These are phyloP conservation scores for Picathartes gymnocephalus DNA, from an alignment of 2,113 vertebrate genomes.

Conservation along the genomic window DNA sequence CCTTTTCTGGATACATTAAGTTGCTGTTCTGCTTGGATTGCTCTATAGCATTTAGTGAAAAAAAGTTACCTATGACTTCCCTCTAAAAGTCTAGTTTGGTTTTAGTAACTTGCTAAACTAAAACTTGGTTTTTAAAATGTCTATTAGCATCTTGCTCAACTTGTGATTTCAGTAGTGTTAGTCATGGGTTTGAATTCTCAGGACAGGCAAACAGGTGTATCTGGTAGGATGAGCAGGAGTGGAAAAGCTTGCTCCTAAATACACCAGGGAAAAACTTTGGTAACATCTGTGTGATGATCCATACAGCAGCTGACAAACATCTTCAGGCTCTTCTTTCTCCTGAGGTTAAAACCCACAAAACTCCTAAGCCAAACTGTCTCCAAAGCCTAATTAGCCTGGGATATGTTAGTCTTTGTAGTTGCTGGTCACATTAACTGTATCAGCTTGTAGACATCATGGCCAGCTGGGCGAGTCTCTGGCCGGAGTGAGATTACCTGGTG, in stretches of 20 bases:
- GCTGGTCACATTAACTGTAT: not conserved
- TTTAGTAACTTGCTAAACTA: slow-evolving; percentile 21
- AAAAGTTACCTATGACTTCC: not conserved
- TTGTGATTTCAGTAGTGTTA: slow-evolving; percentile 46
- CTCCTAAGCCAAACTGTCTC: not conserved
- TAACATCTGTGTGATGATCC: slow-evolving; percentile 3
- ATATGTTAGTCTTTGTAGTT: not conserved
- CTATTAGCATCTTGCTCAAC: slow-evolving; percentile 46
- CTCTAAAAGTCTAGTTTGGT: not conserved
- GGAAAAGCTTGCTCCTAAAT: slow-evolving; percentile 42
- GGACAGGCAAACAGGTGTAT: slow-evolving; percentile 46
- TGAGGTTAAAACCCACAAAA: not conserved
- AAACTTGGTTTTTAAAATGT: slow-evolving; percentile 51
- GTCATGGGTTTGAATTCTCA: slow-evolving; percentile 11
- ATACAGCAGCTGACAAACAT: not conserved
- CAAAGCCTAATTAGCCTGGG: not conserved
- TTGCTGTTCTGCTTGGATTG: not conserved
- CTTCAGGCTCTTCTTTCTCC: not conserved
- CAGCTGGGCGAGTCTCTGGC: not conserved
- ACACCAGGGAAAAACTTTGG: not conserved
- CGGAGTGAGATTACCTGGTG: not conserved
- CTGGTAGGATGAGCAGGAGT: slow-evolving; percentile 53
- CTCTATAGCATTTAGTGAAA: not conserved
- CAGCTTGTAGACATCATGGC: not conserved
- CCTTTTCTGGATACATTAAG: not conserved